These are phyloP conservation scores for Capitella teleta DNA, from an alignment of 1,140 invertebrate genomes.

Conservation along the genomic window DNA sequence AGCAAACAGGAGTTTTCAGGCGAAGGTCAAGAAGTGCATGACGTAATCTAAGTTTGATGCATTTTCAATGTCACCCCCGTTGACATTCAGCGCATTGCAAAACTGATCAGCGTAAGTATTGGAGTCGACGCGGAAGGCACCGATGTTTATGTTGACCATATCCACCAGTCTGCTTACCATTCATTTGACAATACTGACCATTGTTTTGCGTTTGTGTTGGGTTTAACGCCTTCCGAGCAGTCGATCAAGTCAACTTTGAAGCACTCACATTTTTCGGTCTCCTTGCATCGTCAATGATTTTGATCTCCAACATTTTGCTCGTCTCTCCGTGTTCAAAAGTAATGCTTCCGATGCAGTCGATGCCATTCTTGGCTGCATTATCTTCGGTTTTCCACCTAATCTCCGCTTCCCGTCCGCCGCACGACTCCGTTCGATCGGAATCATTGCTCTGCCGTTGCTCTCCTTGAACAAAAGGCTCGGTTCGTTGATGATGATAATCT, in stretches of 20 bases:
- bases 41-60: conserved; percentile 49
- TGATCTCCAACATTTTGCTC: conserved; percentile 48
- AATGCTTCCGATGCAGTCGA: conserved; percentile 48
- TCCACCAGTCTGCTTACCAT: conserved; percentile 49
- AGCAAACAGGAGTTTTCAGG: conserved; percentile 48
- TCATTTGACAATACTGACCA: conserved; percentile 55
- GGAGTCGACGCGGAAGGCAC: conserved; percentile 47
- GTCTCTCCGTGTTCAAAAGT: conserved; percentile 51
- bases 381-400: conserved; percentile 52
- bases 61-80: conserved; percentile 53
- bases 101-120: conserved; percentile 52
- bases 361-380: conserved; percentile 47
- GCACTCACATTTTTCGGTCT: conserved; percentile 54
- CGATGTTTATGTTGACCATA: conserved; percentile 50
- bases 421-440: too few species aligned
- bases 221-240: conserved; percentile 47
- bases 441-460: too few species aligned
- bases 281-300: conserved; percentile 51
- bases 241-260: conserved; percentile 52
- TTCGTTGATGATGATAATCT: too few species aligned
- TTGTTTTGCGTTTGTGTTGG: conserved; percentile 48
- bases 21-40: conserved; percentile 41
- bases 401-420: too few species aligned
- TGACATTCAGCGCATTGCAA: conserved; percentile 52
- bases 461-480: too few species aligned